Evolutionary conservation across 2,797 vertebrate species (phyloP).

Genomic region (Cryptoprocta ferox): DNA sequence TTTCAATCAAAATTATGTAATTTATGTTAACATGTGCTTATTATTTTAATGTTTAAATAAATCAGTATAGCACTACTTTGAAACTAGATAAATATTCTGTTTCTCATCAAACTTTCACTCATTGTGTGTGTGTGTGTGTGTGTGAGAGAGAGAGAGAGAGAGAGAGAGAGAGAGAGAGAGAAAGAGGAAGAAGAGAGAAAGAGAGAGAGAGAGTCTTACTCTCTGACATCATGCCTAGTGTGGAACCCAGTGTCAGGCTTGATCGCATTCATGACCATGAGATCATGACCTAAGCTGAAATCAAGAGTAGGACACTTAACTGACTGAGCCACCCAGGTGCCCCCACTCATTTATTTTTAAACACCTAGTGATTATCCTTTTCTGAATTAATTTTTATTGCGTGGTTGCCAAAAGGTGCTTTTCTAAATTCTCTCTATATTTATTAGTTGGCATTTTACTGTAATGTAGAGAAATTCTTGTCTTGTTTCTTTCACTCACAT

Average conservation of each 20-base stretch:
- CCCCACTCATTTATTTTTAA: neutral
- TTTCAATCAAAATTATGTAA: neutral
- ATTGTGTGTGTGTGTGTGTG: neutral
- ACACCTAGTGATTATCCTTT: neutral
- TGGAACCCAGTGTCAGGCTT: too few species aligned
- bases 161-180: too few species aligned
- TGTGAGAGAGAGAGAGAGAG: too few species aligned
- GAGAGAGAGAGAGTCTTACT: too few species aligned
- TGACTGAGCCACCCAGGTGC: too few species aligned
- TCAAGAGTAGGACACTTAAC: too few species aligned
- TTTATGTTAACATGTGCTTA: neutral
- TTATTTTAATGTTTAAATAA: neutral
- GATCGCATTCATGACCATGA: too few species aligned
- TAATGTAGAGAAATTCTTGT: neutral
- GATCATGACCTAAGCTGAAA: too few species aligned
- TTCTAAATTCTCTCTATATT: neutral
- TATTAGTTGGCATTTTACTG: neutral
- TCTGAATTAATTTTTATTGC: neutral
- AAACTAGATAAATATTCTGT: neutral
- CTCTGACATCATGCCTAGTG: too few species aligned
- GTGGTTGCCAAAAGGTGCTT: neutral
- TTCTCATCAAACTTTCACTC: neutral
- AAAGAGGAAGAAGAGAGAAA: too few species aligned
- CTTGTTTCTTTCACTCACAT: neutral
- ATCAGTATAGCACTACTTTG: neutral